Base-by-base conservation (phyloP, 2,797 vertebrate species). In the Ctenochaetus hawaiiensis region DNA sequence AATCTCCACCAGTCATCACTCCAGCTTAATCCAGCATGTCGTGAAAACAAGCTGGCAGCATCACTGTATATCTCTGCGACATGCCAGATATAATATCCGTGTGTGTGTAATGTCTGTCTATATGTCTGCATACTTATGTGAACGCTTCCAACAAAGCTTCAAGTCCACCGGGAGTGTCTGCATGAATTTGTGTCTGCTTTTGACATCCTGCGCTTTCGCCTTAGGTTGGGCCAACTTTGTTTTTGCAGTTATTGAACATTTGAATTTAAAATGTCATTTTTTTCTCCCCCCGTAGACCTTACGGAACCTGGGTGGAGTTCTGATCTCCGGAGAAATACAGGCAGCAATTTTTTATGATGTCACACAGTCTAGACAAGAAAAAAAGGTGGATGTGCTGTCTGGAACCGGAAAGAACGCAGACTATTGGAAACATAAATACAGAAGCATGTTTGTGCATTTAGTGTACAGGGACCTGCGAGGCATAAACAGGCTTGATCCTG, bases 311-410 rank as follows among this genome's bases (percentile, higher is more conserved):
- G 75, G 76, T 39, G 1, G 5, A 51, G 57, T 78, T 75, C 56
- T 74, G 48, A 82, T 86, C 76, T 89, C 68, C 5, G 26, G 75
- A 69, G 58, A 20, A 65, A 81, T 56, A 53, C 43, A 51, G 37
- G 30, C 16, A 23, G 5, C 54, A 39, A 58, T 74, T 17, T 58
- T n/a, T 73, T 57, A 61, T 58, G 72, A 86, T 75, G 78, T 80
- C 61, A 77, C 61, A 77, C 65, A 65, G 77, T 87, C 85, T 82
- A 80, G 78, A 88, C 80, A n/a, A 87, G 82, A 82, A 75, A 87
- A 75, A 87, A 83, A 87, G 60, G 54, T 41, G 70, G 39, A 52
- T 71, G 67, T 39, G 18, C 49, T 68, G 77, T 75, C 56, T 75
- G 48, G 37, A 66, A 18, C 12, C 53, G 52, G 44, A 72, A 81